Evolutionary conservation across 2,888 invertebrate genomes (phyloP), one percentile per base, ranked within the genome.

Genomic region (Apotomis turbidana): DNA sequence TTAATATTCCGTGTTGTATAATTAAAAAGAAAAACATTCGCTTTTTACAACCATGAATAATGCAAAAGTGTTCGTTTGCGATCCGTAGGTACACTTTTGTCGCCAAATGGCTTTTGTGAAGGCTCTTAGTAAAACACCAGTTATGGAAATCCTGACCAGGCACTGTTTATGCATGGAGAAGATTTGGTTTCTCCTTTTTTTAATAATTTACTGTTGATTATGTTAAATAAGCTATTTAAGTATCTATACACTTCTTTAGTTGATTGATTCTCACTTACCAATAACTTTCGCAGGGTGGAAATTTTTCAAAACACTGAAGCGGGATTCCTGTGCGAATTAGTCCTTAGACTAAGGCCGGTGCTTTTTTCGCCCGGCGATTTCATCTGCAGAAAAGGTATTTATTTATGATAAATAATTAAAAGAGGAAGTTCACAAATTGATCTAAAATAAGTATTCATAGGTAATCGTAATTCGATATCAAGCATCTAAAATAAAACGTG

Each of bases 241-340:
- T 58, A 27, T 12, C 38, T 5, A 5, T 58, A 58, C 5, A 57
- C 36, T 6, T 12, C 6, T 3, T 12, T 36, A 9, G 4, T 15
- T 15, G 9, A 10, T 46, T 55, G 4, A 12, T 55, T 44, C 13
- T 52, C 38, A 41, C 38, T 46, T 66, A 27, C 8, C 51, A n/a
- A 46, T 49, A 72, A 66, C 68, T 78, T 61, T 77, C 78, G 27
- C 76, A 94, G 98, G 90, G 98, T 99, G 87, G 99, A 99, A 94
- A 99, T 99, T 87, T 99, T 99, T 94, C 99, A 99, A 94, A 99
- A 99, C 93, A 99, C 99, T 67, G 99, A 99, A 93, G 99, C 99
- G 74, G 99, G 99, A 72, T 99, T 99, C 94, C 95, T 99, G 77
- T 99, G 99, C 90, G 99, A 99, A 93, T 95, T 99, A 84, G 99